phyloP scores from a whole-genome alignment of 2,888 invertebrate genomes.

The Ennomos quercinarius region DNA sequence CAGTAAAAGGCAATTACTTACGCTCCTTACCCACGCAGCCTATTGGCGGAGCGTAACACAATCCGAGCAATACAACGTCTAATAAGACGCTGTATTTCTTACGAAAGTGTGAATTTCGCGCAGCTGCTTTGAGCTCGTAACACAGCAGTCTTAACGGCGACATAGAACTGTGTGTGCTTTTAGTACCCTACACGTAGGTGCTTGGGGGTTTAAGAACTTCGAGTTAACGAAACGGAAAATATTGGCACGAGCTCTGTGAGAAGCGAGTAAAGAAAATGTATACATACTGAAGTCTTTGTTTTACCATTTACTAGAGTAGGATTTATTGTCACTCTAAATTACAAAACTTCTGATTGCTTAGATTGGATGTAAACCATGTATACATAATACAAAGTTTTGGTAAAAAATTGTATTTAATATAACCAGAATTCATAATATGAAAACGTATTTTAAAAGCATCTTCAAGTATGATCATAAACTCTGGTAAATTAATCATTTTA shows the following conservation, averaged over 20 bases:
- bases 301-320: too few species aligned
- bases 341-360: too few species aligned
- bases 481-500: too few species aligned
- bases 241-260: constrained; percentile 2
- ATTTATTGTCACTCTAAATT: too few species aligned
- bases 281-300: too few species aligned
- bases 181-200: constrained; percentile 34
- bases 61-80: constrained; percentile 56
- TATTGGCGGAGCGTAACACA: constrained; percentile 48
- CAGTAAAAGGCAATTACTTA: constrained; percentile 25
- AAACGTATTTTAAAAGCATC: too few species aligned
- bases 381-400: too few species aligned
- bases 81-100: constrained; percentile 73
- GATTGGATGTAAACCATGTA: too few species aligned
- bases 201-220: constrained; percentile 30
- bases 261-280: too few species aligned
- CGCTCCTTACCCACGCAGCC: constrained; percentile 29
- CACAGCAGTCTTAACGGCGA: constrained; percentile 31
- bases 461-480: too few species aligned
- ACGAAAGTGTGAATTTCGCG: constrained; percentile 65
- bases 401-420: too few species aligned
- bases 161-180: constrained; percentile 42
- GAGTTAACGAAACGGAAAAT: constrained; percentile 30
- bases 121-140: constrained; percentile 66
- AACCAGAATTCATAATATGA: too few species aligned